Evolutionary conservation across 2,888 invertebrate genomes (phyloP).

Genomic region (Drepana falcataria): DNA sequence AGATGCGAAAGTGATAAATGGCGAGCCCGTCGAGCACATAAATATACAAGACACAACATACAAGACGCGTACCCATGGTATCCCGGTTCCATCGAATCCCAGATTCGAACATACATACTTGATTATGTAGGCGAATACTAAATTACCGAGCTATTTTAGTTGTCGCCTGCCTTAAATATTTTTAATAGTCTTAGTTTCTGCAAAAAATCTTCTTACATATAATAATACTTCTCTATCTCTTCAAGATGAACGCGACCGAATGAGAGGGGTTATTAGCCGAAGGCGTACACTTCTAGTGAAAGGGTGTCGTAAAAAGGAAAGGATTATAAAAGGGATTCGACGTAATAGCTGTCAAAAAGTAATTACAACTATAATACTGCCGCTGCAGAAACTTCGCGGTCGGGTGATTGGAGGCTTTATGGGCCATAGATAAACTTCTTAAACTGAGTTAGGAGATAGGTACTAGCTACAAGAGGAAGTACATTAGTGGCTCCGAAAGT

Average conservation of each 20-base stretch:
- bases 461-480: background rate
- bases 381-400: background rate
- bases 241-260: background rate
- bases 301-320: conserved; percentile 1
- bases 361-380: conserved; percentile 13
- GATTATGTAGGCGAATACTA: too few relatives aligned
- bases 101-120: too few relatives aligned
- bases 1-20: too few relatives aligned
- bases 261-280: background rate
- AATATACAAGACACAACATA: too few relatives aligned
- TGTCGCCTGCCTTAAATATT: too few relatives aligned
- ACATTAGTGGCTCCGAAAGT: background rate
- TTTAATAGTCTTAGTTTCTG: too few relatives aligned
- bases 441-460: background rate
- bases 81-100: too few relatives aligned
- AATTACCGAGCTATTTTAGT: too few relatives aligned
- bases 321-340: conserved; percentile 17
- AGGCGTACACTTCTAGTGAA: background rate
- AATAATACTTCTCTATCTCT: background rate
- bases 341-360: conserved; percentile 26
- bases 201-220: too few relatives aligned
- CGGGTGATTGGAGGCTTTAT: conserved; percentile 1
- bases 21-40: too few relatives aligned
- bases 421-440: background rate
- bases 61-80: too few relatives aligned